These are phyloP conservation scores for human (Homo sapiens) DNA, from an alignment of 2,113 vertebrate species.

Conservation along the genomic window DNA sequence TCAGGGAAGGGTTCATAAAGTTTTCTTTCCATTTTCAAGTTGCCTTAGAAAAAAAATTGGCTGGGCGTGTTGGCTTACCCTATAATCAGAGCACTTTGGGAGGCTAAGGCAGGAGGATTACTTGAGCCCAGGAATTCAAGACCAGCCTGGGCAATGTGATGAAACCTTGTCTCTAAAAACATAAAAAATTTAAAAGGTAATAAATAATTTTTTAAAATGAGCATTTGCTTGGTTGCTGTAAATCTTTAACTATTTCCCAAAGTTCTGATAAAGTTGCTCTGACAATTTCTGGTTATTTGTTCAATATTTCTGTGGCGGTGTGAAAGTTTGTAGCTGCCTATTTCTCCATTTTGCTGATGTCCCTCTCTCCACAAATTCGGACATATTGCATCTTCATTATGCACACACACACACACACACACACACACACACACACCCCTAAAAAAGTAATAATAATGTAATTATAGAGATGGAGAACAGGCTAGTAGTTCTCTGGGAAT, in stretches of 20 bases:
- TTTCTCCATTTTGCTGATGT: background rate
- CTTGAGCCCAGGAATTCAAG: background rate
- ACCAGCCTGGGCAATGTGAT: background rate
- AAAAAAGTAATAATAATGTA: too few species aligned
- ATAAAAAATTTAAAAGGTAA: too few species aligned
- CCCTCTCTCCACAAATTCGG: background rate
- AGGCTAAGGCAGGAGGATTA: background rate
- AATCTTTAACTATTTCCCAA: background rate
- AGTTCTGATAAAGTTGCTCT: background rate
- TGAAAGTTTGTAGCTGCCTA: background rate
- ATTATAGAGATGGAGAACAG: too few species aligned
- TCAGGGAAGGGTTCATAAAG: background rate
- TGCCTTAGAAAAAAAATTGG: background rate
- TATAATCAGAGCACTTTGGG: background rate
- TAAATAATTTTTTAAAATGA: background rate
- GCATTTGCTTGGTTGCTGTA: background rate
- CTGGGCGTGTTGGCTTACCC: background rate
- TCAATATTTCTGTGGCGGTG: background rate
- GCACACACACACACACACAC: too few species aligned
- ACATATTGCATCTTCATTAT: background rate
- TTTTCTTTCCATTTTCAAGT: slow-evolving; percentile 15
- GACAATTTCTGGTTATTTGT: background rate
- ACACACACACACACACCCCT: too few species aligned
- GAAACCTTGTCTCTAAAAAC: background rate
- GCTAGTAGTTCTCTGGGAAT: too few species aligned